Evolutionary conservation across 2,888 invertebrate species (phyloP), one percentile per base, ranked within the genome.

Genomic region (Meiosimyza platycephala): DNA sequence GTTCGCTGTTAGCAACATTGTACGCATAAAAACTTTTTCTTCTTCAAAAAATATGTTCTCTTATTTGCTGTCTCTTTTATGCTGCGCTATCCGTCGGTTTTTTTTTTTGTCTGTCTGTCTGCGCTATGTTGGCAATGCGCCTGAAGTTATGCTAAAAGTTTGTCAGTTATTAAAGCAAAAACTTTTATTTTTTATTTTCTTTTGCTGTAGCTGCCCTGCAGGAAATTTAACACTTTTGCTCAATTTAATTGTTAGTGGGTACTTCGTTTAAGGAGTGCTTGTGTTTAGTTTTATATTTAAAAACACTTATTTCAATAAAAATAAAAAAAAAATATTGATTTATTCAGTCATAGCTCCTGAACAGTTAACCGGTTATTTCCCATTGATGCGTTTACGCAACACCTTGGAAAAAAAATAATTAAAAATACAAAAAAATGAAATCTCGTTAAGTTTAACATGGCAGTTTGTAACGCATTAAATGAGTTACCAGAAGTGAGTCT

Each of bases 101-200:
- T 22, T 22, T 28, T 28, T 28, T 67, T 18, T 55, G 9, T 40
- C 1, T 40, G 40, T 40, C 40, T 40, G 40, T 40, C 40, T 40
- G 40, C 40, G 40, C 16, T 47, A 16, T 18, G 55, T 22, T 67
- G 67, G 13, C 48, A 47, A 57, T 12, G 48, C 57, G 67, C 67
- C 67, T 57, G 22, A 67, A 67, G 67, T 54, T 67, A 67, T 67
- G 67, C 67, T 47, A 48, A 67, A 67, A 57, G 47, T 67, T 67
- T 54, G 57, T 48, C 55, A 57, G 57, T 47, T 57, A 57, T 57
- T 67, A 22, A 51, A 67, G 57, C 48, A 48, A 12, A 7, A 16
- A 57, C 18, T 40, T 40, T 40, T 40, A 6, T 6, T 40, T n/a
- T 40, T 40, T 40, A 9, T 40, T 9, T 6, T 40, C 40, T 40